These are phyloP conservation scores for Catharus bicknelli DNA, from an alignment of 2,113 vertebrate species.

Conservation along the genomic window DNA sequence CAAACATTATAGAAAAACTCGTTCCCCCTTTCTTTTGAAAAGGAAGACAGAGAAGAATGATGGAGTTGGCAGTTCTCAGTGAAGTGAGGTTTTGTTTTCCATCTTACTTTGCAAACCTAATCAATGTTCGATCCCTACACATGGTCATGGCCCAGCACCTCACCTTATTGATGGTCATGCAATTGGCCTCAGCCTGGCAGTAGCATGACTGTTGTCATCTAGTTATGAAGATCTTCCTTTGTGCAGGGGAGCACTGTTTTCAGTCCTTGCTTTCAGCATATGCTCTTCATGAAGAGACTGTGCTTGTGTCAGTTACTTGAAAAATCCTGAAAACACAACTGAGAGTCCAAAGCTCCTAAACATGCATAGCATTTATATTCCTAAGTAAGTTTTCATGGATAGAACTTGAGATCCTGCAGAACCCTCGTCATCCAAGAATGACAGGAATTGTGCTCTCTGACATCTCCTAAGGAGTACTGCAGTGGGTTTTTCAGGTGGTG, in stretches of 20 bases:
- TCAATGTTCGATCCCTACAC: background rate
- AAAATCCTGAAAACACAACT: background rate
- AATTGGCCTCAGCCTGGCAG: accelerated
- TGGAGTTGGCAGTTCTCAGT: background rate
- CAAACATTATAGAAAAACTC: background rate
- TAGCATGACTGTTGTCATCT: background rate
- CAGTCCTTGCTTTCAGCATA: background rate
- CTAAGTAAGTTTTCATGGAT: background rate
- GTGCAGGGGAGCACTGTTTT: background rate
- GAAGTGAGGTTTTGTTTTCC: background rate
- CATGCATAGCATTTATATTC: accelerated
- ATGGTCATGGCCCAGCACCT: accelerated
- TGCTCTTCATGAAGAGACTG: background rate
- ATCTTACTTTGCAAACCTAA: background rate
- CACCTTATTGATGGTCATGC: accelerated
- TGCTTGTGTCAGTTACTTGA: background rate
- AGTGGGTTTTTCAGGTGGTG: background rate
- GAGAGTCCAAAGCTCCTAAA: background rate
- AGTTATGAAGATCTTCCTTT: background rate
- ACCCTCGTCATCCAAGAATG: background rate
- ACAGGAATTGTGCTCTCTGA: background rate
- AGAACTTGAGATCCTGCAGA: background rate
- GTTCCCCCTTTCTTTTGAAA: background rate
- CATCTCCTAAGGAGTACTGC: background rate
- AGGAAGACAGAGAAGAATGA: background rate